Base-by-base conservation (phyloP, 2,888 invertebrate species). In the Phoenoteleia sp. region DNA sequence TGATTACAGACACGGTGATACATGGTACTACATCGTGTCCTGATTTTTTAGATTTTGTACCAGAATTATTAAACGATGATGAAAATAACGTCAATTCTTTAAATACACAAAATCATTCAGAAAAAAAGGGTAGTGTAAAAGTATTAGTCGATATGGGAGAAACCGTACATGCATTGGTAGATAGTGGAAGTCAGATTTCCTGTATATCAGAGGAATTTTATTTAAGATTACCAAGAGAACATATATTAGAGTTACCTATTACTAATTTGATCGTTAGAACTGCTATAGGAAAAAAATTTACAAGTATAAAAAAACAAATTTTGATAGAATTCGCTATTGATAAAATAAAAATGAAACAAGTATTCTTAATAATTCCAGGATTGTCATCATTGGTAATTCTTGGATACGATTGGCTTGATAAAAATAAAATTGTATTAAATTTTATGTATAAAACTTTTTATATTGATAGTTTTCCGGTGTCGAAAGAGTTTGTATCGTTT, bases 1-100 rank as follows among this genome's bases (percentile, higher is more conserved):
- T 62, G 39, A 33, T n/a, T 9, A 0, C 0, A 29, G 74, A 62
- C 54, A 25, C 64, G 29, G 2, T 23, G 54, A 9, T 42, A n/a
- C 23, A 15, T 19, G 60, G 58, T 72, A 52, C 75, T 3, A 13
- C 75, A 5, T 6, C 64, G 58, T 76, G 76, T 67, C 76, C 76
- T 7, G 58, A 77, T 58, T 77, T 77, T 67, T 77, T 77, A 58
- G 76, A 77, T 60, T 77, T 67, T 67, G 67, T 77, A 49, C 58
- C 67, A 58, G 67, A 77, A 25, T 42, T 77, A 0, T 21, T 17
- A 5, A 6, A 11, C 2, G 49, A 77, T 9, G 17, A 25, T 39
- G 62, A 62, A 3, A 21, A 19, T 29, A 56, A 56, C 0, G 9
- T 76, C 6, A 25, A 66, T 1, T 42, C 54, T 2, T 27, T 75